Conservation (phyloP, 2,797 vertebrate genomes). For the Chanos chanos region DNA sequence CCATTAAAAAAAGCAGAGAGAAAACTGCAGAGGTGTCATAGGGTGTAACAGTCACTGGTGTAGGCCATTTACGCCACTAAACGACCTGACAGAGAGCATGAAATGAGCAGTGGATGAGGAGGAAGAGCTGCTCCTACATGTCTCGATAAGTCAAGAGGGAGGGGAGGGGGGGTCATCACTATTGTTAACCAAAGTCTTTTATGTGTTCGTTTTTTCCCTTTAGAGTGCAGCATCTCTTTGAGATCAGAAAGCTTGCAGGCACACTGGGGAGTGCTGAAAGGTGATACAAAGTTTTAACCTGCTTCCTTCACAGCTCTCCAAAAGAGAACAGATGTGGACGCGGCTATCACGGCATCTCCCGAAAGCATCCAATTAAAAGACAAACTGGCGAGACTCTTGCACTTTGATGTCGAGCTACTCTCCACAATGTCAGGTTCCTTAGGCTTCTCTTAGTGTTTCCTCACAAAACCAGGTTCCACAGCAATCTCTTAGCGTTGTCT, state of each 20-base stretch:
- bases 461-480: too few relatives aligned
- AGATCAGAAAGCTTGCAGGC: neutral
- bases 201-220: neutral
- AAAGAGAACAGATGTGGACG: constrained; percentile 15
- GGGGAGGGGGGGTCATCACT: neutral
- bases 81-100: constrained; percentile 17
- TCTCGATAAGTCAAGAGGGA: neutral
- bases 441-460: too few relatives aligned
- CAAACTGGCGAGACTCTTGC: constrained; percentile 2
- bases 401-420: constrained; percentile 24
- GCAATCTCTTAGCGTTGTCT: too few relatives aligned
- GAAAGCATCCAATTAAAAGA: constrained; percentile 35
- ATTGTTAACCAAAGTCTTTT: neutral
- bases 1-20: neutral
- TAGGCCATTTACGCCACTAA: neutral
- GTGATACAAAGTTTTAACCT: constrained; percentile 14
- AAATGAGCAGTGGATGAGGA: neutral
- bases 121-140: neutral
- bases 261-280: neutral
- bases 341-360: neutral
- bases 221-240: constrained; percentile 1
- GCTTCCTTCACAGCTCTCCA: constrained; percentile 5
- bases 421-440: constrained; percentile 26
- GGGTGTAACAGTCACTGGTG: too few relatives aligned
- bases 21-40: neutral